phyloP scores from a whole-genome alignment of 2,113 vertebrate genomes.

The Agapornis roseicollis region DNA sequence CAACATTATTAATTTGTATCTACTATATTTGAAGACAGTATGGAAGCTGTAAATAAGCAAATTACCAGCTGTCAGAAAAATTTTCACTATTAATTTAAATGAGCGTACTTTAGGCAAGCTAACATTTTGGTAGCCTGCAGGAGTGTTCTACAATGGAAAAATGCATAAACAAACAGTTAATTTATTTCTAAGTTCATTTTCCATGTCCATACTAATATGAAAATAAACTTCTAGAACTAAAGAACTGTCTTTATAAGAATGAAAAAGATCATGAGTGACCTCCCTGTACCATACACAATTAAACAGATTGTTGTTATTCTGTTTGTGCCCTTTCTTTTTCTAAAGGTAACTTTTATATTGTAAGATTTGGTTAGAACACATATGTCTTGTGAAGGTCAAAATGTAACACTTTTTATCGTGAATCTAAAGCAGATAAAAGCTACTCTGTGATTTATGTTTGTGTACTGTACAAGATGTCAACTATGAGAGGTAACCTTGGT shows the following conservation, averaged over 20 bases:
- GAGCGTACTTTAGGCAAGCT: conserved; percentile 41
- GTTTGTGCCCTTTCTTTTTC: background rate
- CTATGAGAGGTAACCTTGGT: background rate
- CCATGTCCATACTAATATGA: background rate
- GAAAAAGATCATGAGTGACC: background rate
- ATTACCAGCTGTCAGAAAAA: conserved; percentile 70
- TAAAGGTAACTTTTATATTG: background rate
- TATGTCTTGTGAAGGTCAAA: background rate
- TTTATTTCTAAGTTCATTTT: conserved; percentile 47
- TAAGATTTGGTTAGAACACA: background rate
- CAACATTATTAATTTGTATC: conserved; percentile 41
- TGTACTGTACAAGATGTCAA: background rate
- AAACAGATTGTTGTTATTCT: background rate
- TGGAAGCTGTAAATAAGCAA: conserved; percentile 70
- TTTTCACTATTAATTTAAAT: conserved; percentile 55
- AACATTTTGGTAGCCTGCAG: conserved; percentile 47
- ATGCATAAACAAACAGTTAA: conserved; percentile 40
- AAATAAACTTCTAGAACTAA: conserved; percentile 35
- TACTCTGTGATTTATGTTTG: conserved; percentile 1
- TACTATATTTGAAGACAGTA: conserved; percentile 40
- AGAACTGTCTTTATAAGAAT: background rate
- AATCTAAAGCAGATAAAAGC: conserved; percentile 23
- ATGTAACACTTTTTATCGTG: conserved; percentile 5
- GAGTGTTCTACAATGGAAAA: conserved; percentile 31
- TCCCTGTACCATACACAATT: background rate